Evolutionary conservation across 2,797 vertebrate genomes (phyloP), one percentile per base, ranked within the genome.

Genomic region (Acridotheres tristis): DNA sequence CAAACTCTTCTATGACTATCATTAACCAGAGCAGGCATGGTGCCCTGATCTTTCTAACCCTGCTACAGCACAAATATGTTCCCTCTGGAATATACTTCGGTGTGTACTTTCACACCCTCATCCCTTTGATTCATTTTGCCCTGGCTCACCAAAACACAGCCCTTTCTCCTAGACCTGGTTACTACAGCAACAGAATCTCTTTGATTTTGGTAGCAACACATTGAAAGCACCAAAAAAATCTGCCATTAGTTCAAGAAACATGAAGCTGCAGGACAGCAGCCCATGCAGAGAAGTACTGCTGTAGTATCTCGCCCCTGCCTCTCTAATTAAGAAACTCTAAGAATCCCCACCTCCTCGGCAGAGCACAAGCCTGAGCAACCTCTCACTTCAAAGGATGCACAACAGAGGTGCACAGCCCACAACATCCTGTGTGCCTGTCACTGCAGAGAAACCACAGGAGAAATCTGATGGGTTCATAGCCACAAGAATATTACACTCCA

Each of bases 121-220:
- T 20, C 65, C n/a, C 21, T 81, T 50, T 22, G 5, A 53, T 73
- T 88, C 43, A 32, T 63, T 93, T 54, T 95, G 61, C 80, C 92
- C 95, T 65, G 42, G 1, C 36, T 76, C 85, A 87, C 89, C 81
- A 93, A 59, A 89, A 77, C 57, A 85, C 57, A 91, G 57, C 65
- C 71, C 53, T 69, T 53, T 76, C 63, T 87, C 74, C 62, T 67
- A 32, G 45, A 29, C 84, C 62, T 85, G 72, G 88, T 96, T 96
- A 94, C 88, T 96, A 89, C 83, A 96, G 89, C 88, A 96, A 96
- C 89, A 74, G 63, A 79, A 69, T 66, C 29, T 43, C 77, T 88
- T 63, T 68, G 83, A n/a, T 58, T 89, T 90, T 79, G 74, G 77
- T 81, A 91, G 80, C 80, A 94, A 96, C 71, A 79, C 34, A 63